Evolutionary conservation across 2,888 invertebrate genomes (phyloP).

Genomic region (Oscheius onirici): DNA sequence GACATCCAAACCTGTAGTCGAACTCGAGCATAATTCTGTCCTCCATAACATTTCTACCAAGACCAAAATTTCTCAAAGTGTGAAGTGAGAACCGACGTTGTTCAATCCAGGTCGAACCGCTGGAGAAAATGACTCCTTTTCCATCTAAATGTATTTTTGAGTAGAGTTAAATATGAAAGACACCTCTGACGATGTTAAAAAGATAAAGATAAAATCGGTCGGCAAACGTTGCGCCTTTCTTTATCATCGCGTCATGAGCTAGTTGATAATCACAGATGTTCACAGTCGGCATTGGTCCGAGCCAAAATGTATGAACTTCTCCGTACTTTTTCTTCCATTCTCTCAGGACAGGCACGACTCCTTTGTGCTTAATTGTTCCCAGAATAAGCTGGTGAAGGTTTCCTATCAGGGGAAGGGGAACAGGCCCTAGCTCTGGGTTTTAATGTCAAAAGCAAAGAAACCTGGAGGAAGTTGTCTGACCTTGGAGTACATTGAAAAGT

Average conservation of each 20-base stretch:
- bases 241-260: slow-evolving; percentile 21
- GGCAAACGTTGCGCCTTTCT: slow-evolving; percentile 5
- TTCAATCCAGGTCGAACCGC: slow-evolving; percentile 5
- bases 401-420: slow-evolving; percentile 18
- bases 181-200: background rate
- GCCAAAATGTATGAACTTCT: slow-evolving; percentile 16
- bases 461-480: background rate
- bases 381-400: slow-evolving; percentile 13
- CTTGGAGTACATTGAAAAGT: background rate
- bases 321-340: slow-evolving; percentile 12
- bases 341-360: background rate
- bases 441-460: background rate
- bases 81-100: slow-evolving; percentile 21
- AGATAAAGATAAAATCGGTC: slow-evolving; percentile 5
- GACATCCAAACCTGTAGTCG: slow-evolving; percentile 1
- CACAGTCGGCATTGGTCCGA: slow-evolving; percentile 10
- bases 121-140: slow-evolving; percentile 1
- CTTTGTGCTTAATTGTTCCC: background rate
- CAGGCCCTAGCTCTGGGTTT: slow-evolving; percentile 9
- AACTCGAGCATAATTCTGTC: slow-evolving; percentile 9
- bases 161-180: background rate
- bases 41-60: slow-evolving; percentile 17
- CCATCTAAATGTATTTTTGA: background rate
- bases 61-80: slow-evolving; percentile 17
- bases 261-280: slow-evolving; percentile 17